phyloP scores from a whole-genome alignment of 2,797 vertebrate species.

The Psittacula derbiana region DNA sequence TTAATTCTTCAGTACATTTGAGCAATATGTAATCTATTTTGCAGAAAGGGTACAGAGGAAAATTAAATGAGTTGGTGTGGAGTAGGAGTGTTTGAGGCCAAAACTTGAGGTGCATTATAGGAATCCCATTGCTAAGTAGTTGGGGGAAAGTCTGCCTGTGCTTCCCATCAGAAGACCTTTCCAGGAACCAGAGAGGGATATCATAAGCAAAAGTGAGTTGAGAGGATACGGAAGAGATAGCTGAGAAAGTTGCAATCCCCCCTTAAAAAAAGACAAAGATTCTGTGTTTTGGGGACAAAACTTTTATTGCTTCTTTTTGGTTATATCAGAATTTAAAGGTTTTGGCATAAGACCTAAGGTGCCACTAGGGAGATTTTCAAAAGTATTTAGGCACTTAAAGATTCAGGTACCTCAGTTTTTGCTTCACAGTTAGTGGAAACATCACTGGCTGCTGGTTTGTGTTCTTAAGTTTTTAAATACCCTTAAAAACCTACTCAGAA shows the following conservation, averaged over 20 bases:
- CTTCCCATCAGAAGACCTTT: neutral
- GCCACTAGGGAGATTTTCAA: neutral
- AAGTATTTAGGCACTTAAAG: neutral
- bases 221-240: neutral
- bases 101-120: neutral
- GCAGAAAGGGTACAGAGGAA: neutral
- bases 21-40: neutral
- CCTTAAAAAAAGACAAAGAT: neutral
- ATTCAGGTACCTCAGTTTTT: neutral
- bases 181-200: neutral
- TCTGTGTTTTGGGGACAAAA: neutral
- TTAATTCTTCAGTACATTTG: neutral
- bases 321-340: neutral
- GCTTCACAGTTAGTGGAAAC: neutral
- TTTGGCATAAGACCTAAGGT: neutral
- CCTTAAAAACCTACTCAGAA: neutral
- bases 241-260: rapidly evolving
- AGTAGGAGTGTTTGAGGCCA: neutral
- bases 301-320: neutral
- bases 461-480: neutral
- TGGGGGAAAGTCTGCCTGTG: neutral
- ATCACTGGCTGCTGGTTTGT: neutral
- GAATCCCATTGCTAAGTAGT: neutral
- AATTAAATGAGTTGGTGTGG: neutral
- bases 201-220: neutral